These are phyloP conservation scores for Bombycilla garrulus DNA, from an alignment of 2,113 vertebrate genomes.

Conservation along the genomic window DNA sequence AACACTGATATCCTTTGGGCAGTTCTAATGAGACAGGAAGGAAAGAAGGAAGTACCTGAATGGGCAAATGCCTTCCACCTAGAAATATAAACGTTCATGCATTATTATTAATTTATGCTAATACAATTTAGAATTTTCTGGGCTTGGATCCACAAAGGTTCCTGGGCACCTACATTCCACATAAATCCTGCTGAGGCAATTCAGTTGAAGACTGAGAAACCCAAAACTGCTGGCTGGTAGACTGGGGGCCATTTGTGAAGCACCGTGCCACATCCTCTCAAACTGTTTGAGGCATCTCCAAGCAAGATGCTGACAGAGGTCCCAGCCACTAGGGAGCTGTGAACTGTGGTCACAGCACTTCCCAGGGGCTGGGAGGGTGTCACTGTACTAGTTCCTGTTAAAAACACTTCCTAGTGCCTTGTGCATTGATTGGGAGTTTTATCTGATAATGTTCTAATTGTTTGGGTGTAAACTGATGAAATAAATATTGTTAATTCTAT, in stretches of 20 bases:
- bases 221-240: not conserved
- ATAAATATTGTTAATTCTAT: not conserved
- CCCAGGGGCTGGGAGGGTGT: not conserved
- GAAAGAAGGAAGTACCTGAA: not conserved
- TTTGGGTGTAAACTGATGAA: not conserved
- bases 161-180: not conserved
- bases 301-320: not conserved
- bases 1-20: not conserved
- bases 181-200: not conserved
- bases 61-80: not conserved
- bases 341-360: not conserved
- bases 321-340: accelerated
- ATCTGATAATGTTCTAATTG: not conserved
- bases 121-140: not conserved
- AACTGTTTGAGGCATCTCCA: not conserved
- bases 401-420: not conserved
- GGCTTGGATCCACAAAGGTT: not conserved
- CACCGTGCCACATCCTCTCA: accelerated
- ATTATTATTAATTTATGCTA: not conserved
- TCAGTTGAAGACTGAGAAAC: not conserved
- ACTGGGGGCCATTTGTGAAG: not conserved
- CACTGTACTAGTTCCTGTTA: not conserved
- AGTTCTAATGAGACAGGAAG: not conserved
- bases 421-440: not conserved
- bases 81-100: not conserved